These are phyloP conservation scores for Drosophila mettleri DNA, from an alignment of 2,888 invertebrate genomes.

Conservation along the genomic window DNA sequence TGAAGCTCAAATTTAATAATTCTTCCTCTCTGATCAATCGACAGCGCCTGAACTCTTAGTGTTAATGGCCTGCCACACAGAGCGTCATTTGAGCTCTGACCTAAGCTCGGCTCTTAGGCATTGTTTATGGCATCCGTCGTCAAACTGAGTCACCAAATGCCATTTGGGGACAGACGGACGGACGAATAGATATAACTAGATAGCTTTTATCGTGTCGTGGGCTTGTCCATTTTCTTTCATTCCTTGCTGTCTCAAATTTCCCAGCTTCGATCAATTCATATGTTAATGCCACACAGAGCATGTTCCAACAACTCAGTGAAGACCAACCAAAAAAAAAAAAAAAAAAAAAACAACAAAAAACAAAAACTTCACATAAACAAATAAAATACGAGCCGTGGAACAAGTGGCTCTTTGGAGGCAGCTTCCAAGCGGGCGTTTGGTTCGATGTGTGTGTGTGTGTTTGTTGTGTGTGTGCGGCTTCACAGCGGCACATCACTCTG, in stretches of 20 bases:
- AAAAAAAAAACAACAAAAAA: conserved; percentile 8
- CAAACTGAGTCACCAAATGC: conserved; percentile 54
- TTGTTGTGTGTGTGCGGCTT: conserved; percentile 42
- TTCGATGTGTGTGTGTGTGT: conserved; percentile 6
- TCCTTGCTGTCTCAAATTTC: conserved; percentile 2
- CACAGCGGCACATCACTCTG: conserved; percentile 20
- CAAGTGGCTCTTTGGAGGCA: conserved; percentile 54
- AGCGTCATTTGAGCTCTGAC: conserved; percentile 26
- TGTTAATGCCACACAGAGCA: conserved; percentile 44
- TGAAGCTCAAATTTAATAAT: conserved; percentile 28
- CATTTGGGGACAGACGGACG: neutral
- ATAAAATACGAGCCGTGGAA: conserved; percentile 31
- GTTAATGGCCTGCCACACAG: conserved; percentile 43
- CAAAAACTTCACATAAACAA: conserved; percentile 33
- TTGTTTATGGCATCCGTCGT: conserved; percentile 71
- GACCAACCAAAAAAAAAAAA: conserved; percentile 7
- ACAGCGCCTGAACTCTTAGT: conserved; percentile 13
- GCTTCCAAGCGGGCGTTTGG: conserved; percentile 28
- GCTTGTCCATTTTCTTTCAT: conserved; percentile 12
- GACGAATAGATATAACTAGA: conserved; percentile 11
- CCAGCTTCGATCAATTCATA: conserved; percentile 33
- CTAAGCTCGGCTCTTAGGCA: conserved; percentile 17
- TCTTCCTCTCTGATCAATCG: conserved; percentile 30
- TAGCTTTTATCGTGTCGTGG: conserved; percentile 36
- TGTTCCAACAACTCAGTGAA: conserved; percentile 47